Conservation (phyloP, 1,140 invertebrate genomes). For the Eriocheir sinensis region DNA sequence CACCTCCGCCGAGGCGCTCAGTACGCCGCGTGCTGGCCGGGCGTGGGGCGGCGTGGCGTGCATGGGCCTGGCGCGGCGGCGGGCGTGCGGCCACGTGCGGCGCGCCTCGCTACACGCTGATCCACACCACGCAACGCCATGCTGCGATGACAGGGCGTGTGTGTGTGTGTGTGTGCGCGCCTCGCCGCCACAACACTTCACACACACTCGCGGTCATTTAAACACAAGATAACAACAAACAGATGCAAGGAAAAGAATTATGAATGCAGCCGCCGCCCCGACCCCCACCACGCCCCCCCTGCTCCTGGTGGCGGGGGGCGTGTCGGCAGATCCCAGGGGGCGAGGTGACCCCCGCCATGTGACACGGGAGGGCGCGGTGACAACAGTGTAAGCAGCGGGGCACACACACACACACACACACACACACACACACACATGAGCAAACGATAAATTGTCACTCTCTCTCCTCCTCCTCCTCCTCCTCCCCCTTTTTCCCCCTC, state of each 20-base stretch:
- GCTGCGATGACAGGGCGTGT: no score
- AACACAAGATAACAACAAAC: no score
- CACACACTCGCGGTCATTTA: no score
- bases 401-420: constrained; percentile 35
- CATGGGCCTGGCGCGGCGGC: not conserved
- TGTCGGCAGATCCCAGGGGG: constrained; percentile 50
- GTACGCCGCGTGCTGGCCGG: constrained; percentile 68
- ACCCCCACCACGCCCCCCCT: not conserved
- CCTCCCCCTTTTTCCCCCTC: not conserved
- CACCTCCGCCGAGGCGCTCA: constrained; percentile 72
- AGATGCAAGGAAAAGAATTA: no score
- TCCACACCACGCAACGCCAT: not conserved
- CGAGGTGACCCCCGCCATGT: constrained; percentile 73
- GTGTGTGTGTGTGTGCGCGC: no score
- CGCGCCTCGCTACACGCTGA: not conserved
- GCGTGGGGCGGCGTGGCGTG: constrained; percentile 24
- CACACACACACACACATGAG: constrained; percentile 39
- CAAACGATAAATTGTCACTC: not conserved
- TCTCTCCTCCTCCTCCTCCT: not conserved
- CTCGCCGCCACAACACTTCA: no score
- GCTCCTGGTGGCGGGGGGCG: not conserved
- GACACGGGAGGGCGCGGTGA: constrained; percentile 68
- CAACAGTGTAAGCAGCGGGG: constrained; percentile 44
- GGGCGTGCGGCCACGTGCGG: not conserved
- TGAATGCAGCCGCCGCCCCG: not conserved